Evolutionary conservation across 1,140 invertebrate genomes (phyloP).

Genomic region (Choristoneura fumiferana): DNA sequence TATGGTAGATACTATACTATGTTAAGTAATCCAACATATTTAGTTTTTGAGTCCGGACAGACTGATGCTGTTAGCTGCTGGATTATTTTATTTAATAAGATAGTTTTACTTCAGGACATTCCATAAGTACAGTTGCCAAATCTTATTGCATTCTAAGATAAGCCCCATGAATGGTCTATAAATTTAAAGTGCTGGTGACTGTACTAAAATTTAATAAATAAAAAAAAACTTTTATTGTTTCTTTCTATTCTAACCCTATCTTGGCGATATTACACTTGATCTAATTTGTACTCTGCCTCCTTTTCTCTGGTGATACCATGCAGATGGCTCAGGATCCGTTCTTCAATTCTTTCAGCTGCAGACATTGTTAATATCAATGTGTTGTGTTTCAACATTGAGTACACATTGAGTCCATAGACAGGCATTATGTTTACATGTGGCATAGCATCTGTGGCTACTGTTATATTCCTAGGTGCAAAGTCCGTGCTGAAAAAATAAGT

Average conservation of each 20-base stretch:
- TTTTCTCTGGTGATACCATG: constrained; percentile 80
- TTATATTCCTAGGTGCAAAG: constrained; percentile 92
- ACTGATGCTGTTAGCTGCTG: no score
- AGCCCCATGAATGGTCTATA: no score
- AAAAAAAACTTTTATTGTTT: constrained; percentile 16
- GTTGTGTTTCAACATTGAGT: constrained; percentile 97
- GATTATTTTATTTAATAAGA: no score
- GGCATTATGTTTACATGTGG: constrained; percentile 97
- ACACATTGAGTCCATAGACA: constrained; percentile 92
- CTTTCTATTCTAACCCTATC: constrained; percentile 8
- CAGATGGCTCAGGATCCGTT: constrained; percentile 89
- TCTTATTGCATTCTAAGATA: no score
- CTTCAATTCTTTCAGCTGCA: constrained; percentile 92
- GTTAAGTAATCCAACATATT: no score
- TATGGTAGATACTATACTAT: no score
- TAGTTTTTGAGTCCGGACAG: no score
- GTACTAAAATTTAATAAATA: constrained; percentile 23
- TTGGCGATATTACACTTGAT: constrained; percentile 58
- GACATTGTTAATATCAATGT: constrained; percentile 93
- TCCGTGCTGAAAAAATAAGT: constrained; percentile 84
- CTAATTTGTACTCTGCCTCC: constrained; percentile 76
- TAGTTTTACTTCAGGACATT: no score
- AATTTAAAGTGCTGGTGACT: no score
- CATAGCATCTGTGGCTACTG: constrained; percentile 86
- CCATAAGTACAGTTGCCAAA: no score